Conservation (phyloP, 2,797 vertebrate genomes). For the Rhodeus uyekii region DNA sequence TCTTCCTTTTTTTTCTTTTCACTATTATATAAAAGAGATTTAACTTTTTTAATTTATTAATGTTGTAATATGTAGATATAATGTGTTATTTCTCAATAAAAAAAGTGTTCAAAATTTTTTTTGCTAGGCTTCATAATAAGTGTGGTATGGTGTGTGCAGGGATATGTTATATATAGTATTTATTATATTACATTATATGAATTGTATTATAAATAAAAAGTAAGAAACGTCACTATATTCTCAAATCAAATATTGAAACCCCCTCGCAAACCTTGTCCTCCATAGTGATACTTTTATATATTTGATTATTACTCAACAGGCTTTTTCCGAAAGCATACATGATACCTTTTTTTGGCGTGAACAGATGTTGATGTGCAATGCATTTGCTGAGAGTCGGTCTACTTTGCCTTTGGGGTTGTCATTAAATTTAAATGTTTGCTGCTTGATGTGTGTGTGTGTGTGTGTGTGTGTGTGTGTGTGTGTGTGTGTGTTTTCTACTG, state of each 20-base stretch:
- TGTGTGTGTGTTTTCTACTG: slow-evolving; percentile 11
- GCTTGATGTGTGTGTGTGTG: slow-evolving; percentile 8
- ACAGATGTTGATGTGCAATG: neutral
- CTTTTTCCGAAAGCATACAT: neutral
- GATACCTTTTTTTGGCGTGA: neutral
- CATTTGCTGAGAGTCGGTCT: neutral
- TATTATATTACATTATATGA: neutral
- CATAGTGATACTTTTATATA: neutral
- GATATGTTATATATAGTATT: too few species aligned
- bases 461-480: slow-evolving; percentile 5
- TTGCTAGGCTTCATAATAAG: neutral
- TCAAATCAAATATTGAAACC: neutral
- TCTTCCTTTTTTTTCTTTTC: too few species aligned
- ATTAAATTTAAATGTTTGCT: neutral
- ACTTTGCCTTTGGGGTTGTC: neutral
- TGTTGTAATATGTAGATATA: too few species aligned
- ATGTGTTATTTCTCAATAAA: too few species aligned
- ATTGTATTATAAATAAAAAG: neutral
- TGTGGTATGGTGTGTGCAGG: neutral
- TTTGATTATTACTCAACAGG: neutral
- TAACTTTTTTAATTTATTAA: too few species aligned
- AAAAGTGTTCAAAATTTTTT: too few species aligned
- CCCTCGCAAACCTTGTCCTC: neutral
- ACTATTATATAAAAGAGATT: too few species aligned
- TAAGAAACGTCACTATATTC: neutral